phyloP scores from a whole-genome alignment of 2,888 invertebrate species.

The Hirudinaria manillensis region DNA sequence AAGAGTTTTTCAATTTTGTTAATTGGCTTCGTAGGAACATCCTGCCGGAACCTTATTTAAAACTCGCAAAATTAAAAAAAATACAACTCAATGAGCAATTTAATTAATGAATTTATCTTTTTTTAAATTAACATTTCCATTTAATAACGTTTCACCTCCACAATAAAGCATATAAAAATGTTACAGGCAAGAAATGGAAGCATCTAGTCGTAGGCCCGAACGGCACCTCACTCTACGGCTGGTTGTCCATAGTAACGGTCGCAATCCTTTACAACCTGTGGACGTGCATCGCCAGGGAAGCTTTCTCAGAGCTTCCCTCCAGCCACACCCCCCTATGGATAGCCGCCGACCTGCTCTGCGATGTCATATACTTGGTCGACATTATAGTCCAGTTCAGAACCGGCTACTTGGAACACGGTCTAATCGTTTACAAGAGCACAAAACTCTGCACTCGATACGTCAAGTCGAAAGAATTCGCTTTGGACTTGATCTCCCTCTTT shows the following conservation, averaged over 20 bases:
- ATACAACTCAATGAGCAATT: too few species aligned
- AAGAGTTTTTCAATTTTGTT: too few species aligned
- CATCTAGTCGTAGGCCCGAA: slow-evolving; percentile 75
- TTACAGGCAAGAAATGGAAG: not conserved
- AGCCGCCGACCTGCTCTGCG: slow-evolving; percentile 69
- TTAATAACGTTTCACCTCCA: too few species aligned
- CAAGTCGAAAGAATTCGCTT: slow-evolving; percentile 72
- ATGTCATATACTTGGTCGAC: slow-evolving; percentile 79
- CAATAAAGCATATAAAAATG: not conserved
- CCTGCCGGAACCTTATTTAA: too few species aligned
- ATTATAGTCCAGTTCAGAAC: slow-evolving; percentile 85
- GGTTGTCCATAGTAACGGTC: slow-evolving; percentile 79
- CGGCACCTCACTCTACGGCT: slow-evolving; percentile 90
- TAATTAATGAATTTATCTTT: too few species aligned
- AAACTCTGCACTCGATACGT: slow-evolving; percentile 84
- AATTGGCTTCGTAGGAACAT: too few species aligned
- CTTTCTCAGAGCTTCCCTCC: slow-evolving; percentile 77
- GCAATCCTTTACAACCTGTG: slow-evolving; percentile 90
- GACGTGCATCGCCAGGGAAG: slow-evolving; percentile 88
- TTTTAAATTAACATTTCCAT: too few species aligned
- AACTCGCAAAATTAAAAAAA: too few species aligned
- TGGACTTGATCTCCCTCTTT: slow-evolving; percentile 74
- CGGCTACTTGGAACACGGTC: slow-evolving; percentile 86
- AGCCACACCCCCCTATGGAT: slow-evolving; percentile 47
- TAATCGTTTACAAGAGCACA: slow-evolving; percentile 85